Evolutionary conservation across 1,140 invertebrate species (phyloP).

Genomic region (Samia ricini): DNA sequence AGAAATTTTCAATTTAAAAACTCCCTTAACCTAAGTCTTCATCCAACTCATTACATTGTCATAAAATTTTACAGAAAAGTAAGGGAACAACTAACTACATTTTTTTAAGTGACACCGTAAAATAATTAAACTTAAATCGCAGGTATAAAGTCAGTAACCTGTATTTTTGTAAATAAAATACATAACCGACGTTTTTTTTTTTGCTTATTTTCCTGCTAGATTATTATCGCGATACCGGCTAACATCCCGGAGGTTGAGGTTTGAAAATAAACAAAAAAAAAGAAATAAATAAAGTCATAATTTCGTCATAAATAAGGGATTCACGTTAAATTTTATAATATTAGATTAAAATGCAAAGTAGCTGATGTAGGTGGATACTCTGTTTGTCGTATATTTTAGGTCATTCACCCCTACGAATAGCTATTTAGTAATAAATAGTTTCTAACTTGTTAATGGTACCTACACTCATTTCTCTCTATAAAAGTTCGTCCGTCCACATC

Average conservation of each 20-base stretch:
- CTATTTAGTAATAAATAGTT: conserved; percentile 8
- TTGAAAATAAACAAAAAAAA: conserved; percentile 1
- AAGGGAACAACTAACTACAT: no score
- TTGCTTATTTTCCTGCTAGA: not conserved
- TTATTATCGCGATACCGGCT: conserved; percentile 7
- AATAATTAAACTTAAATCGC: no score
- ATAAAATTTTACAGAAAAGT: no score
- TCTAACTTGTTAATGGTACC: conserved; percentile 16
- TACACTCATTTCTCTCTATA: conserved; percentile 25
- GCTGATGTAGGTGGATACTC: conserved; percentile 37
- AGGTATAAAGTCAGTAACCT: no score
- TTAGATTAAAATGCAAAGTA: conserved; percentile 44
- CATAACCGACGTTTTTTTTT: no score
- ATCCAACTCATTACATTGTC: no score
- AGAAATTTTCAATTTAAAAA: no score
- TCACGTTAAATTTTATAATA: conserved; percentile 28
- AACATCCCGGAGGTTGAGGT: conserved; percentile 17
- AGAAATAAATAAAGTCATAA: conserved; percentile 7
- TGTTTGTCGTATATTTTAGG: conserved; percentile 33
- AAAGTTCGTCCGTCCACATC: conserved; percentile 17
- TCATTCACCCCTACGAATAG: conserved; percentile 37
- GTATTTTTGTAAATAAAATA: no score
- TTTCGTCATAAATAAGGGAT: conserved; percentile 39
- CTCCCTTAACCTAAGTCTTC: no score
- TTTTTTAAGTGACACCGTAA: no score